Base-by-base conservation (phyloP, 2,113 vertebrate species). In the Glareola pratincola region DNA sequence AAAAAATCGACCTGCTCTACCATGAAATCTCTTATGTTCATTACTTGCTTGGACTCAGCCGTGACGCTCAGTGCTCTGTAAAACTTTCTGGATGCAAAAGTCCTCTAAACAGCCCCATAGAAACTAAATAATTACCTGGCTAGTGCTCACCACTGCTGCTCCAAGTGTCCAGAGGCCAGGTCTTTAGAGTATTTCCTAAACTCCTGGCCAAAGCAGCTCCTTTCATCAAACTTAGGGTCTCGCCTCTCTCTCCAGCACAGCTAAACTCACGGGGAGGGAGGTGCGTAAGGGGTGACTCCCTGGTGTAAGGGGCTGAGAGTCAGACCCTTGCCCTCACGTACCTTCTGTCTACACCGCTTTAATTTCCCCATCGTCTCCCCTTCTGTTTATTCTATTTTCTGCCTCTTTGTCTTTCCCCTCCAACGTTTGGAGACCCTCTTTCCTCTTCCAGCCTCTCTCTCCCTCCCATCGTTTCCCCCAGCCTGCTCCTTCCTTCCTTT, bases 361-460 rank as follows among this genome's bases (percentile, higher is more conserved):
- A 43, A 86, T 84, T 89, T 96, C 72, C 69, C 15, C 36, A 37
- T 74, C 9, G 1, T 83, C 72, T 91, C 16, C 27, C 32, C 26
- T 66, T 73, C 73, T 95, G n/a, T 85, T 95, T 91, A 57, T 95
- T 95, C 94, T 94, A 89, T 94, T 92, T 95, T 95, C 83, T 95
- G 64, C 79, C 72, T 89, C 91, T 92, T 96, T 95, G 85, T 96
- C 66, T 92, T 94, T 95, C 20, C 51, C 59, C 85, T 74, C 36
- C 63, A 75, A 37, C 81, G 81, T 88, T 90, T 94, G 85, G 72
- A 51, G 75, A 95, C 88, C 57, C 22, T 95, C 84, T 84, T 96
- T 96, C 93, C 92, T 96, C 59, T 96, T 94, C 86, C 83, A 96
- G 56, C 48, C 79, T 92, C 83, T 93, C 51, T 96, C 91, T 94